Conservation (phyloP, 2,888 invertebrate genomes). For the Dryadula phaetusa region DNA sequence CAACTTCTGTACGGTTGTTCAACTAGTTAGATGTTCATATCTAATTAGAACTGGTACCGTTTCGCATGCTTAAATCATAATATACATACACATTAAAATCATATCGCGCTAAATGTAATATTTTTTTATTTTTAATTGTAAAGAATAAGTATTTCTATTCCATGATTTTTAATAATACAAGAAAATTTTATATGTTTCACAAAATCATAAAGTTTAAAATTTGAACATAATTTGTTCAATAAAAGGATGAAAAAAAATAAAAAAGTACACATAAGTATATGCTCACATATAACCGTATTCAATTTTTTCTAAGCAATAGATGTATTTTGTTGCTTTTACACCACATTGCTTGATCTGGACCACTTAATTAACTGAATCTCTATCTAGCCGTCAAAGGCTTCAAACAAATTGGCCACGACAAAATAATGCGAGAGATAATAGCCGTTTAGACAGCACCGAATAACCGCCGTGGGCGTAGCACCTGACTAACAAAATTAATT, state of each 20-base stretch:
- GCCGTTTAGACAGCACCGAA: constrained; percentile 64
- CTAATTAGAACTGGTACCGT: constrained; percentile 53
- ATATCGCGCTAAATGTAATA: neutral
- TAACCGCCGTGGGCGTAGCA: constrained; percentile 72
- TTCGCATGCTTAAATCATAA: constrained; percentile 7
- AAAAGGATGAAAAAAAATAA: no score
- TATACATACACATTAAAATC: no score
- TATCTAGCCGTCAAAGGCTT: constrained; percentile 75
- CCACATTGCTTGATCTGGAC: constrained; percentile 53
- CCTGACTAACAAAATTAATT: constrained; percentile 83
- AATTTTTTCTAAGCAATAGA: neutral
- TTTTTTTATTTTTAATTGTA: neutral
- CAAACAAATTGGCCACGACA: constrained; percentile 79
- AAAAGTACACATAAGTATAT: no score
- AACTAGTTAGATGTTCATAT: constrained; percentile 52
- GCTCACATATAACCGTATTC: neutral
- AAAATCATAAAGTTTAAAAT: no score
- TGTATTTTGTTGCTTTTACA: constrained; percentile 13
- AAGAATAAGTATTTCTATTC: neutral
- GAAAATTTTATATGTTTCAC: no score
- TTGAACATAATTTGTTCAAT: no score
- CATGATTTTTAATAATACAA: neutral
- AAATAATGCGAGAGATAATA: constrained; percentile 80
- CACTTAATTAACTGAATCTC: constrained; percentile 76
- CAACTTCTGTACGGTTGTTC: constrained; percentile 63